Evolutionary conservation across 2,113 vertebrate genomes (phyloP), one percentile per base, ranked within the genome.

Genomic region (Suncus etruscus): DNA sequence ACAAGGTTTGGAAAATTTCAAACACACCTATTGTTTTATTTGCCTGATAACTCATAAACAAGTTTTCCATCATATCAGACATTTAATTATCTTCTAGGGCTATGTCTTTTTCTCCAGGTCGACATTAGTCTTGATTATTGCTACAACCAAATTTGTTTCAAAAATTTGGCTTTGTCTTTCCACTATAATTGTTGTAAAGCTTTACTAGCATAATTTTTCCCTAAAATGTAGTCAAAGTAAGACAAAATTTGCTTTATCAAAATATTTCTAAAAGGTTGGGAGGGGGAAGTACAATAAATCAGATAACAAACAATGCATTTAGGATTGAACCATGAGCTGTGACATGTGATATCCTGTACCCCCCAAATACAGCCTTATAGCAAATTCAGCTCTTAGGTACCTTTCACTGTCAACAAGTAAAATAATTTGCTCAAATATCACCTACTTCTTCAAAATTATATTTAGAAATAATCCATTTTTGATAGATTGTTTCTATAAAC

Each of bases 1-100:
- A 66, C 68, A 86, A 86, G 61, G 22, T 54, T 83, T 86, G 32
- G 73, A 84, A 94, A 92, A 94, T 92, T 90, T 83, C 51, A 88
- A 85, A 63, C 25, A 58, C 72, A 83, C 61, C 74, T 92, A 75
- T 12, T 51, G 20, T 29, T 92, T 80, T 79, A 29, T 86, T 88
- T 63, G 24, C 25, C 24, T 89, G 29, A 75, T 70, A 24, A 88
- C 16, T 68, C 47, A 68, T 27, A 54, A 83, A 78, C 51, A 47
- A 50, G 70, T 85, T 81, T 79, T 32, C 63, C 31, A 32, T 70
- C 63, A 11, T 81, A 82, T 45, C 45, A 63, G 82, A 48, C 68
- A 85, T 29, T 27, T 81, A 31, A 48, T 78, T 79, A 50, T 69
- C 27, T 92, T 81, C 50, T 54, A 65, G 65, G 24, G 22, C 20